Conservation (phyloP, 2,113 vertebrate genomes). For the Cyanoderma ruficeps region DNA sequence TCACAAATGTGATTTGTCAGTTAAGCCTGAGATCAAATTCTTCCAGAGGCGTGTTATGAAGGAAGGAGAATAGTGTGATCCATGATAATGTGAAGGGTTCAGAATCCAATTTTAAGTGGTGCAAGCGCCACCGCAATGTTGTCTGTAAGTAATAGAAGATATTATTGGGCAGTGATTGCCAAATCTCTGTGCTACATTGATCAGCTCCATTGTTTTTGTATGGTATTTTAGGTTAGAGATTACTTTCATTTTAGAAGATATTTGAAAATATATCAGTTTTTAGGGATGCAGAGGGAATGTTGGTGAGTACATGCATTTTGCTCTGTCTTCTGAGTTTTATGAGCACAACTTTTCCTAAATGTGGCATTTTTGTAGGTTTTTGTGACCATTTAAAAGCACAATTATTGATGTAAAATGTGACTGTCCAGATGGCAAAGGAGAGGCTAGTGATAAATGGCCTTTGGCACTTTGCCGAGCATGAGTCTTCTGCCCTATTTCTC, state of each 20-base stretch:
- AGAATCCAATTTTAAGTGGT: slow-evolving; percentile 1
- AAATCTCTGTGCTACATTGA: rapidly evolving
- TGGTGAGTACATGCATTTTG: neutral
- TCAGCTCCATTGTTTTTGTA: neutral
- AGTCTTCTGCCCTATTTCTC: neutral
- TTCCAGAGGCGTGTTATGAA: neutral
- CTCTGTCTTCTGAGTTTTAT: neutral
- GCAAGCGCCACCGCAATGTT: neutral
- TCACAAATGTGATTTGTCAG: slow-evolving; percentile 3
- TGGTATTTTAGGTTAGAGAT: neutral
- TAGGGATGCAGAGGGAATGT: neutral
- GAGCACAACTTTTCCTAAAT: neutral
- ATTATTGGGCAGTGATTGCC: neutral
- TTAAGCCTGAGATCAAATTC: slow-evolving; percentile 15
- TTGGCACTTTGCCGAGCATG: neutral
- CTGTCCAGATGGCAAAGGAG: neutral
- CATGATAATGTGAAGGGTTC: neutral
- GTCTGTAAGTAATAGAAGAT: neutral
- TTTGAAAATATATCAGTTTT: neutral
- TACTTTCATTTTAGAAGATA: neutral
- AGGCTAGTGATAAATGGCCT: neutral
- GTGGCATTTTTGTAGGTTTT: neutral
- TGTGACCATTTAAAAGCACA: neutral
- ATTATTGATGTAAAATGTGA: neutral
- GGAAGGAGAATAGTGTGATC: neutral